Percentiles rank a stretch among this genome's conserved stretches.
Conservation (phyloP, 92 coral and sea anemone genomes). For the Epizoanthus rinbou region DNA sequence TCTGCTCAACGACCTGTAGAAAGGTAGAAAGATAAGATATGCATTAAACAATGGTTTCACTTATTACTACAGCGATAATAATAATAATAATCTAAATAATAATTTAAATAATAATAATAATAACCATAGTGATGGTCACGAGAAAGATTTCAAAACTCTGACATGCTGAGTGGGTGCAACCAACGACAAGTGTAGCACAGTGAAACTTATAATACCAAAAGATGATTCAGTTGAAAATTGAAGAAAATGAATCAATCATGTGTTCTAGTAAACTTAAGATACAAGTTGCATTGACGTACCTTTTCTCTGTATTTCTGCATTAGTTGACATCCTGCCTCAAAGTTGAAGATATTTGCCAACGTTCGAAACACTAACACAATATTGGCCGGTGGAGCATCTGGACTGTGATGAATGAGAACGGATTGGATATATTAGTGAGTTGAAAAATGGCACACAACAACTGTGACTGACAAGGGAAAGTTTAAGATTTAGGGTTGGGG, state of each 20-base stretch:
- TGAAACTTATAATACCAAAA: too few species aligned
- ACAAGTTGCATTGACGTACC: slow-evolving; percentile 36
- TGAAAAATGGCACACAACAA: too few species aligned
- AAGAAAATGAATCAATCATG: background rate
- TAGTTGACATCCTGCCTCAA: slow-evolving; percentile 66
- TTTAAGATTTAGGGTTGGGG: too few species aligned
- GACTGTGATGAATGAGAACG: slow-evolving; percentile 46
- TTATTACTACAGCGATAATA: too few species aligned
- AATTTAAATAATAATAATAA: too few species aligned
- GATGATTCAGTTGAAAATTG: background rate
- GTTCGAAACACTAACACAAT: slow-evolving; percentile 82
- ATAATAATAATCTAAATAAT: too few species aligned
- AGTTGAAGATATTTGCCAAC: slow-evolving; percentile 78
- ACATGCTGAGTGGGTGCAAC: too few species aligned
- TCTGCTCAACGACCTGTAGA: slow-evolving; percentile 71
- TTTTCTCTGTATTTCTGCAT: slow-evolving; percentile 78
- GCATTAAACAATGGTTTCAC: background rate
- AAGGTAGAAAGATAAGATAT: background rate
- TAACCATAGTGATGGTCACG: too few species aligned
- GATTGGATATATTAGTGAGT: background rate
- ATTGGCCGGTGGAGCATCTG: slow-evolving; percentile 70
- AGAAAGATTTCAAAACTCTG: too few species aligned
- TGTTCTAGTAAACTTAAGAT: background rate
- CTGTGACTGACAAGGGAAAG: too few species aligned
- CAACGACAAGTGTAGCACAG: too few species aligned